Conservation (phyloP, 2,113 vertebrate species). For the Petaurus breviceps region DNA sequence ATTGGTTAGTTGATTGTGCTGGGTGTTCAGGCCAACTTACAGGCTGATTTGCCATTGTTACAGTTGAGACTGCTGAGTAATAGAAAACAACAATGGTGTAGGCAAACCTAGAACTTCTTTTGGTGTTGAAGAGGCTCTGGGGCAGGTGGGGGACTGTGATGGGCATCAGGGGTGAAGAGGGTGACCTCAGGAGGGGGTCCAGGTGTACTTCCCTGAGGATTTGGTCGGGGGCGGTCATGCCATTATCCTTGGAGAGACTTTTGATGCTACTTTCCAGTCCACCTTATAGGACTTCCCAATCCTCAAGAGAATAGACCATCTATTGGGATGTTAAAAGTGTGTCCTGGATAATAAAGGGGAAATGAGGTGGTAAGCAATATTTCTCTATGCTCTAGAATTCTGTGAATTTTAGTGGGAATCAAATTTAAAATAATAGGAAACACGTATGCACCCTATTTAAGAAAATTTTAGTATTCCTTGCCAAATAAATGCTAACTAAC, state of each 20-base stretch:
- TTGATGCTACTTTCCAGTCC: too few species aligned
- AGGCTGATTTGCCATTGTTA: not conserved
- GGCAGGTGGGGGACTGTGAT: not conserved
- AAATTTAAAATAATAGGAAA: constrained; percentile 26
- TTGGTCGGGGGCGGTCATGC: not conserved
- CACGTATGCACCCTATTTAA: constrained; percentile 21
- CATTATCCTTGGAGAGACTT: not conserved
- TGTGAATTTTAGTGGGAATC: not conserved
- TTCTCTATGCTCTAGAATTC: not conserved
- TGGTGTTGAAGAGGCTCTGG: not conserved
- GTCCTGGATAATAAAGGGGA: not conserved
- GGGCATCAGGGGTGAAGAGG: not conserved
- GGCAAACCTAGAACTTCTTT: not conserved
- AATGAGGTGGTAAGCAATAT: not conserved
- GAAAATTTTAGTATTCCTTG: constrained; percentile 29
- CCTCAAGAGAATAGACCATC: not conserved
- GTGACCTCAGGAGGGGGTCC: too few species aligned
- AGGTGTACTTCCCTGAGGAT: not conserved
- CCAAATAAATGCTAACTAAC: constrained; percentile 28
- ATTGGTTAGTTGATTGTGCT: not conserved
- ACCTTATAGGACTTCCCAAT: not conserved
- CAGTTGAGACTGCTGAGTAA: not conserved
- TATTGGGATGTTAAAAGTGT: not conserved
- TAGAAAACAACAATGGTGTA: not conserved
- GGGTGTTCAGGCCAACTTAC: constrained; percentile 9